These are phyloP conservation scores for Brachirus orientalis DNA, from an alignment of 2,113 vertebrate species.

Conservation along the genomic window DNA sequence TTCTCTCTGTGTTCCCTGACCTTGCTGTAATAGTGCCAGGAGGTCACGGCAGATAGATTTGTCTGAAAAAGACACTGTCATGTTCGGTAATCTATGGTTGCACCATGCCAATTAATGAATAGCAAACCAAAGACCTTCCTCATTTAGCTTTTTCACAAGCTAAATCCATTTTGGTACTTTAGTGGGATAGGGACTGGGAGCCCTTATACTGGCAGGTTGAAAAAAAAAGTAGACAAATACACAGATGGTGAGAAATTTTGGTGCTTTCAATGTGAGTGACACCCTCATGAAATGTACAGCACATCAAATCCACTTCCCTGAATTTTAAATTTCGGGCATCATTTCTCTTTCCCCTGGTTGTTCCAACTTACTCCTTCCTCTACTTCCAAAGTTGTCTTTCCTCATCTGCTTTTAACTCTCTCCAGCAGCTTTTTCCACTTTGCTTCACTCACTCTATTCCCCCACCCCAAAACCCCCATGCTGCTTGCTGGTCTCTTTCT, in stretches of 20 bases:
- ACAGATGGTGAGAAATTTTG: slow-evolving; percentile 66
- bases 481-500: slow-evolving; percentile 17
- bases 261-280: slow-evolving; percentile 56
- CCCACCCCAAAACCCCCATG: slow-evolving; percentile 7
- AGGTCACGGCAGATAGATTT: slow-evolving; percentile 77
- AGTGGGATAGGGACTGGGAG: background rate
- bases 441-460: slow-evolving; percentile 39
- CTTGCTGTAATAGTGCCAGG: slow-evolving; percentile 76
- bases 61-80: slow-evolving; percentile 74
- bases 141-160: slow-evolving; percentile 37
- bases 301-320: background rate
- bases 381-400: slow-evolving; percentile 33
- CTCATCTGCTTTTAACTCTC: slow-evolving; percentile 22
- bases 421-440: slow-evolving; percentile 25
- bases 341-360: background rate
- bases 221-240: slow-evolving; percentile 26
- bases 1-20: slow-evolving; percentile 75
- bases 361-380: slow-evolving; percentile 10
- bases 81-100: slow-evolving; percentile 76
- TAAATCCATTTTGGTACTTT: slow-evolving; percentile 24
- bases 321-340: slow-evolving; percentile 29
- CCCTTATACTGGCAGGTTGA: slow-evolving; percentile 22
- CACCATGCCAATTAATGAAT: slow-evolving; percentile 66
- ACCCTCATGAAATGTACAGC: slow-evolving; percentile 69
- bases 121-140: slow-evolving; percentile 44